A percentile compares a stretch with the other conserved stretches of the same genome.
These are phyloP conservation scores for Brachionus rubens DNA, from an alignment of 1,140 invertebrate species.

Conservation along the genomic window DNA sequence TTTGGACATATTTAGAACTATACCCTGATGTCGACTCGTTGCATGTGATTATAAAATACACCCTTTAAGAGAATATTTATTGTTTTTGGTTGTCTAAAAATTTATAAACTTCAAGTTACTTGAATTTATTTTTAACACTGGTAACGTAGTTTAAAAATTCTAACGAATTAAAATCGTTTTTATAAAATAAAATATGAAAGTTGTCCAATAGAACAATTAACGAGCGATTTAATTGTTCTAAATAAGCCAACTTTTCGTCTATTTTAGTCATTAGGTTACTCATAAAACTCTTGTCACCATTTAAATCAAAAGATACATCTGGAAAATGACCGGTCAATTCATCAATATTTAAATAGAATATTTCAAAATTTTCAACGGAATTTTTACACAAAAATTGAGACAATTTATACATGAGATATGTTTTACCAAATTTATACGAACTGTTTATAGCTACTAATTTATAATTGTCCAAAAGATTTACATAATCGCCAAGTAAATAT, in stretches of 20 bases:
- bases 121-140: neutral
- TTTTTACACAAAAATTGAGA: conserved; percentile 73
- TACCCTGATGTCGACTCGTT: neutral
- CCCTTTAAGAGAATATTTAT: neutral
- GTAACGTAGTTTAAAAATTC: conserved; percentile 28
- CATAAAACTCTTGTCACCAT: neutral
- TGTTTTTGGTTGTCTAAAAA: no score
- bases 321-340: conserved; percentile 7
- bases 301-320: neutral
- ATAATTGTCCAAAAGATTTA: conserved; percentile 82
- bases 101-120: no score
- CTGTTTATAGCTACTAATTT: conserved; percentile 88
- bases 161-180: neutral
- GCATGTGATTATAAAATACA: neutral
- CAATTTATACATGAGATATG: conserved; percentile 87
- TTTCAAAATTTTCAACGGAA: conserved; percentile 30
- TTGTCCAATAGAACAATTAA: conserved; percentile 18
- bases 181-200: conserved; percentile 8
- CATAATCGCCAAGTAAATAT: conserved; percentile 86
- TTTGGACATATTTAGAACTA: neutral
- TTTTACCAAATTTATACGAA: conserved; percentile 93
- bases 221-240: conserved; percentile 7
- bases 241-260: neutral
- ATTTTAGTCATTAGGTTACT: neutral
- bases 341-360: conserved; percentile 35